phyloP scores from a whole-genome alignment of 2,797 vertebrate genomes.

The Xerus rutilus region DNA sequence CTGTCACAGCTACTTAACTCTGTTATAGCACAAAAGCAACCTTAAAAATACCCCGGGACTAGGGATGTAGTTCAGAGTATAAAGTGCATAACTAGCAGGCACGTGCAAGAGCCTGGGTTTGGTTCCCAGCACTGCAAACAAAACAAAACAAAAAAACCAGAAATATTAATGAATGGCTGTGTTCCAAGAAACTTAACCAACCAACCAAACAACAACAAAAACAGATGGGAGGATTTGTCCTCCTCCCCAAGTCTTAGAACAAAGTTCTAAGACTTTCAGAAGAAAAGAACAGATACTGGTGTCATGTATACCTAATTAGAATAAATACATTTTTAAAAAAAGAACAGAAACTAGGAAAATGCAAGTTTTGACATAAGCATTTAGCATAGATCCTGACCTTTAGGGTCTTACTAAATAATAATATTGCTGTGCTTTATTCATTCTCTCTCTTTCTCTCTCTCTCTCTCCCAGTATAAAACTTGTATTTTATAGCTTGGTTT shows the following conservation, averaged over 20 bases:
- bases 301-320: too few relatives aligned
- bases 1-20: neutral
- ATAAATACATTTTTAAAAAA: neutral
- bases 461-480: neutral
- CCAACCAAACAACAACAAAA: neutral
- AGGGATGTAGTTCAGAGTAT: neutral
- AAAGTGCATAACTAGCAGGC: too few relatives aligned
- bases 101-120: neutral
- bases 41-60: neutral
- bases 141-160: too few relatives aligned
- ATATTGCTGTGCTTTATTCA: neutral
- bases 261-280: conserved; percentile 17
- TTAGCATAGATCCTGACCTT: neutral
- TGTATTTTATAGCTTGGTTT: neutral
- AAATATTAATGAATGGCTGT: neutral
- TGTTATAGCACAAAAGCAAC: neutral
- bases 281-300: too few relatives aligned
- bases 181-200: neutral
- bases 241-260: neutral
- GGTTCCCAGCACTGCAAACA: neutral
- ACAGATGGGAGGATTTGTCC: neutral
- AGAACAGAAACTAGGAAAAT: neutral
- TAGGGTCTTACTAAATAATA: neutral
- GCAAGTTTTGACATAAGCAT: neutral
- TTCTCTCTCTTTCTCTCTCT: neutral